A percentile compares a stretch with the other conserved stretches of the same genome.
These are phyloP conservation scores for Orthosia gothica DNA, from an alignment of 2,888 invertebrate species.

Conservation along the genomic window DNA sequence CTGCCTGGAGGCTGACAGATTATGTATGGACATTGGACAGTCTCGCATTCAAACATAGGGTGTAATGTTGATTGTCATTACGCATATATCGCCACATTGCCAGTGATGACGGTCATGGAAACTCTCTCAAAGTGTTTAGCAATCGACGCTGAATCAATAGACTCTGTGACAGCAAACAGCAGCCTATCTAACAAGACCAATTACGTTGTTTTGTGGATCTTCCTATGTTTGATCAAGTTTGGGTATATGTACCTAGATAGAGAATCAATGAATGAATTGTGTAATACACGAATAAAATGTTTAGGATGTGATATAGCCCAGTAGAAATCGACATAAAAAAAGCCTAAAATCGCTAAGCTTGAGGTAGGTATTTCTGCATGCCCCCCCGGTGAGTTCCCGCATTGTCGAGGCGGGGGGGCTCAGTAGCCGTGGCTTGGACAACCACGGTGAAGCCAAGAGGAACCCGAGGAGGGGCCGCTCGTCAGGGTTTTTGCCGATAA, in stretches of 20 bases:
- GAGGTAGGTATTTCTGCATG: too few species aligned
- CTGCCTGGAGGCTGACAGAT: too few species aligned
- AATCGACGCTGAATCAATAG: background rate
- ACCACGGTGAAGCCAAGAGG: too few species aligned
- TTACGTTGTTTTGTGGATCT: background rate
- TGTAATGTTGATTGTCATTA: background rate
- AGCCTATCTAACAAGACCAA: background rate
- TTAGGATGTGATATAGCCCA: background rate
- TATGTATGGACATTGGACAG: too few species aligned
- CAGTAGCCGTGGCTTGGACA: too few species aligned
- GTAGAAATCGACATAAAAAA: too few species aligned
- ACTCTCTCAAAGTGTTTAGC: slow-evolving; percentile 8
- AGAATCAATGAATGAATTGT: background rate
- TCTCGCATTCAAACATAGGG: too few species aligned
- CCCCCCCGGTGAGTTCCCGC: too few species aligned
- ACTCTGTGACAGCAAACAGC: slow-evolving; percentile 8
- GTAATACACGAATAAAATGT: background rate
- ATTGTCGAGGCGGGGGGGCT: too few species aligned
- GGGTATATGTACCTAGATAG: background rate
- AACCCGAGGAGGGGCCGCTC: too few species aligned
- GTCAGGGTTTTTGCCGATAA: too few species aligned
- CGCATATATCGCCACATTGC: background rate
- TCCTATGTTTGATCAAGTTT: background rate
- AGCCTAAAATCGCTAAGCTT: too few species aligned
- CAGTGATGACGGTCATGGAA: background rate